These are phyloP conservation scores for Podocnemis expansa DNA, from an alignment of 2,113 vertebrate genomes.

Conservation along the genomic window DNA sequence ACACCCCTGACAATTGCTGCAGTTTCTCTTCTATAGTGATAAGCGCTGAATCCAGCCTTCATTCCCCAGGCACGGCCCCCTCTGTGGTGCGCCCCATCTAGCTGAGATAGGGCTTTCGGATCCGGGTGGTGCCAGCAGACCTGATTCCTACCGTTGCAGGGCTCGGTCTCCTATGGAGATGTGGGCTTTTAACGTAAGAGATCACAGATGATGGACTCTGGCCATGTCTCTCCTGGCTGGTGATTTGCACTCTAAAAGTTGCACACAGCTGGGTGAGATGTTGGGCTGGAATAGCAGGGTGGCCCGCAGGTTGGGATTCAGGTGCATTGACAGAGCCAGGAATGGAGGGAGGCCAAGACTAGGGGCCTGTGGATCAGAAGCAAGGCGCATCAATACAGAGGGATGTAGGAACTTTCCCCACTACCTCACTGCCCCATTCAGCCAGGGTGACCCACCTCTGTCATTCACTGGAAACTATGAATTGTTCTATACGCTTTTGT, in stretches of 20 bases:
- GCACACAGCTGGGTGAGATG: neutral
- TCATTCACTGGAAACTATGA: neutral
- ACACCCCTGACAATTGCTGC: neutral
- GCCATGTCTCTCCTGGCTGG: neutral
- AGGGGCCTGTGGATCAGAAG: neutral
- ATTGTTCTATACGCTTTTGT: rapidly evolving
- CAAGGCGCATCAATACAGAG: rapidly evolving
- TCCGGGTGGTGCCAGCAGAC: neutral
- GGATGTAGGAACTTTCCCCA: neutral
- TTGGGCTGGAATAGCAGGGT: too few relatives aligned
- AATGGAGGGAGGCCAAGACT: neutral
- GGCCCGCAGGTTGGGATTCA: too few relatives aligned
- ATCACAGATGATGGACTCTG: neutral
- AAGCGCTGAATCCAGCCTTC: neutral
- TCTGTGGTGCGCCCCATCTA: too few relatives aligned
- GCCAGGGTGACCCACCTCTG: neutral
- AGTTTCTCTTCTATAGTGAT: neutral
- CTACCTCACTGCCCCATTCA: neutral
- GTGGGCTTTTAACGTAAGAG: neutral
- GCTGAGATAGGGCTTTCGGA: neutral
- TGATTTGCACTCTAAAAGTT: neutral
- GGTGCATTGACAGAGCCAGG: neutral
- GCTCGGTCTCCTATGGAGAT: neutral
- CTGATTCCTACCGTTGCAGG: neutral
- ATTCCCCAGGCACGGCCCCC: neutral